phyloP scores from a whole-genome alignment of 2,797 vertebrate species.

The Pogoniulus pusillus region DNA sequence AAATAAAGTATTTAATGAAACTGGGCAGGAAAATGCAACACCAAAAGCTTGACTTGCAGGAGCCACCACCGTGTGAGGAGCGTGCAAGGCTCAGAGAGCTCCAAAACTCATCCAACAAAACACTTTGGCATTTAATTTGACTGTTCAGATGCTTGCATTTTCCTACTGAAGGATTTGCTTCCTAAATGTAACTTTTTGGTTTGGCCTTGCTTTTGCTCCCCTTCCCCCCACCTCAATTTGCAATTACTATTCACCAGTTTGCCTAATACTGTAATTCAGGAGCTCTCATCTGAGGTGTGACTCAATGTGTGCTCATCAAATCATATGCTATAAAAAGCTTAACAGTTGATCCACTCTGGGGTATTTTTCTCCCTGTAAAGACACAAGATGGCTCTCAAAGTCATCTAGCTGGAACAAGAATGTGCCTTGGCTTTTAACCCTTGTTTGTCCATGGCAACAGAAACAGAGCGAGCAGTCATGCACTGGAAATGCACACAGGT shows the following conservation, averaged over 20 bases:
- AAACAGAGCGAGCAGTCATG: background rate
- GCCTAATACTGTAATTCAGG: background rate
- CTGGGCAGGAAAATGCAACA: background rate
- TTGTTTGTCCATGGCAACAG: background rate
- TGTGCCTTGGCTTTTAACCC: background rate
- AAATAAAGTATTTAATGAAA: background rate
- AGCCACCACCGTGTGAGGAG: background rate
- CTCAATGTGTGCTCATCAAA: background rate
- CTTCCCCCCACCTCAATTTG: background rate
- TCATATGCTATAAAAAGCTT: background rate
- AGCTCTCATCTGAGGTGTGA: background rate
- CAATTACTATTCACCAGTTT: background rate
- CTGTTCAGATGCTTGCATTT: background rate
- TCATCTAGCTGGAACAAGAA: background rate
- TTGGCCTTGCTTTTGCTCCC: background rate
- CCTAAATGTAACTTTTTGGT: background rate
- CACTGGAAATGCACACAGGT: background rate
- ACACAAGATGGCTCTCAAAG: background rate
- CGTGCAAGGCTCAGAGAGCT: background rate
- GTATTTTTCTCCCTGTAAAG: background rate
- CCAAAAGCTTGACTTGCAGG: background rate
- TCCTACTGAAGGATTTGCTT: background rate
- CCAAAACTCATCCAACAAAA: background rate
- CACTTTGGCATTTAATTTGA: background rate
- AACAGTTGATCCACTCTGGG: background rate